Percentiles rank a stretch among this genome's conserved stretches.
Evolutionary conservation across 2,113 vertebrate genomes (phyloP).

Genomic region (Prionailurus viverrinus): DNA sequence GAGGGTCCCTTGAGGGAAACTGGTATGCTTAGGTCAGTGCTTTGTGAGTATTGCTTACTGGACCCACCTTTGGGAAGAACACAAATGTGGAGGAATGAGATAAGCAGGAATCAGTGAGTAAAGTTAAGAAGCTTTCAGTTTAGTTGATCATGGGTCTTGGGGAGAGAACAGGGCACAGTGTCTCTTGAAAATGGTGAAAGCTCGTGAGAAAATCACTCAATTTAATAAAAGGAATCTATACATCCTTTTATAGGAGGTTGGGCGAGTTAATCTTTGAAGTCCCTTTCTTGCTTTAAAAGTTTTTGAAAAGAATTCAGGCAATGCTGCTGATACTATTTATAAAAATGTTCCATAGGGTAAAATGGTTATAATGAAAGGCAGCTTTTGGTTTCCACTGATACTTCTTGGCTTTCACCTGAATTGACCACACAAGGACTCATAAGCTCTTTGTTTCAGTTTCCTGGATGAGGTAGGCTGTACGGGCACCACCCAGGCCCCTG

Average conservation of each 20-base stretch:
- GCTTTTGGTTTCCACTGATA: not conserved
- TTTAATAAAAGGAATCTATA: slow-evolving; percentile 44
- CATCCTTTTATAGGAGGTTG: not conserved
- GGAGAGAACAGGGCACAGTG: not conserved
- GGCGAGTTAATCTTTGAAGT: slow-evolving; percentile 59
- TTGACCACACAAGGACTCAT: not conserved
- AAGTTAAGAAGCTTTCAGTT: not conserved
- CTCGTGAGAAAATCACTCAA: not conserved
- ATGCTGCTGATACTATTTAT: slow-evolving; percentile 26
- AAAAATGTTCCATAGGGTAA: not conserved
- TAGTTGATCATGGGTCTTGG: not conserved
- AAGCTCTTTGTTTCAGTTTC: not conserved
- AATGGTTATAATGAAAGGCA: not conserved
- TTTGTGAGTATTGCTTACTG: not conserved
- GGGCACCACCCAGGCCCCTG: not conserved
- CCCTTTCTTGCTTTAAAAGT: slow-evolving; percentile 30
- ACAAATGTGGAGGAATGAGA: not conserved
- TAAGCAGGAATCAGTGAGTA: not conserved
- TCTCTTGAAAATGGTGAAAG: not conserved
- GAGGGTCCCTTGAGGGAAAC: not conserved
- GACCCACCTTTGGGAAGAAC: not conserved
- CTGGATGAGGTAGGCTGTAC: not conserved
- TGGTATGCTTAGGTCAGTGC: not conserved
- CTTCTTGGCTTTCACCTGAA: slow-evolving; percentile 17
- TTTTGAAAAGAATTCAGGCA: not conserved